Base-by-base conservation (phyloP, 2,797 vertebrate genomes). In the Mormyrus proboscirostris region DNA sequence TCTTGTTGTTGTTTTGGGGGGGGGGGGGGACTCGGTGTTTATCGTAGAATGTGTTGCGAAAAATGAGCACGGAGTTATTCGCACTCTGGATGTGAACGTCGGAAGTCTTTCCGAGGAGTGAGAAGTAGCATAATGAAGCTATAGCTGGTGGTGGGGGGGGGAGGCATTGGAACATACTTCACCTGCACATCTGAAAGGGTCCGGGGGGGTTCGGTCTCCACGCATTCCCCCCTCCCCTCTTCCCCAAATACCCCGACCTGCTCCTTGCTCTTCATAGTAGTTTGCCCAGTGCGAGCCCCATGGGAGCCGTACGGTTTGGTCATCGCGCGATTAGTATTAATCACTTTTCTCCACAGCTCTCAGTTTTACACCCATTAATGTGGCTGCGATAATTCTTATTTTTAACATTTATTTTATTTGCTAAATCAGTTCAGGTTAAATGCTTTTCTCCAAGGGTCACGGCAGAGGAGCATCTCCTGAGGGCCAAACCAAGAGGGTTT, bases 21-120 rank as follows among this genome's bases (percentile, higher is more conserved):
- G 33, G 29, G 12, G 12, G 6, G 16, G 19, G 19, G 41, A 91
- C 92, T 91, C 93, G 92, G 92, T 86, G 92, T 93, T 95, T 95
- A 95, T 95, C 94, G 94, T 95, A 93, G 90, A 50, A 94, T 93
- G 93, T 95, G 95, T 95, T 94, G 95, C 94, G 94, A 95, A 95
- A 95, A 95, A 95, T 94, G 90, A 93, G 95, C 93, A 95, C 95
- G 95, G 96, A 95, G 94, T 95, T 94, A 95, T 95, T 95, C 95
- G 95, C 92, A 89, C 91, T 92, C 91, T 90, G 93, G 89, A 89
- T 90, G 93, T 91, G 94, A 95, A 93, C 89, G 93, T 93, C 94
- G 95, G 94, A 92, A 94, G 93, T 93, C 95, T 92, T 94, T 93
- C 92, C 92, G 94, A 93, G 93, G 94, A 91, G 91, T 91, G 88